phyloP scores from a whole-genome alignment of 2,888 invertebrate genomes.

The Metellina segmentata region DNA sequence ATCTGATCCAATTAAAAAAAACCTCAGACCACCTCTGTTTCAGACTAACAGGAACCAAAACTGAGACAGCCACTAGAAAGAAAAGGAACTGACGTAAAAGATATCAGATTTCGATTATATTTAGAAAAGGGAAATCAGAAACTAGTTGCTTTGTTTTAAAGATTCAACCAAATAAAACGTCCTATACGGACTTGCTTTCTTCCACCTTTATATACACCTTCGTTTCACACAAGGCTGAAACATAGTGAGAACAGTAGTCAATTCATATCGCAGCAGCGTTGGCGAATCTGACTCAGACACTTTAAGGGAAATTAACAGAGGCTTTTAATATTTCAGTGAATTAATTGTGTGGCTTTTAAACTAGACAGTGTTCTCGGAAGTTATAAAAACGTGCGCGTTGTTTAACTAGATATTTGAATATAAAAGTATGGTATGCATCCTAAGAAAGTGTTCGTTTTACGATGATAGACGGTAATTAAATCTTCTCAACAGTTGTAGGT shows the following conservation, averaged over 20 bases:
- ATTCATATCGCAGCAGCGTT: no score
- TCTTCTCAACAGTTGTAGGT: not conserved
- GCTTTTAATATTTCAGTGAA: no score
- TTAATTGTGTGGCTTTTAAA: no score
- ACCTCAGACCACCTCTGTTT: not conserved
- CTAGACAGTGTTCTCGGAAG: not conserved
- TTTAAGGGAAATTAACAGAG: no score
- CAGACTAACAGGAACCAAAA: conserved; percentile 21
- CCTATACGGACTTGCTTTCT: no score
- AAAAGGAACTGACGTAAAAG: conserved; percentile 13
- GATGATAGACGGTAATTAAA: not conserved
- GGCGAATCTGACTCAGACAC: no score
- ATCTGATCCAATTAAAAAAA: not conserved
- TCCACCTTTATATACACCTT: no score
- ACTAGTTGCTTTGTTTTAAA: not conserved
- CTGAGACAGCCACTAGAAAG: not conserved
- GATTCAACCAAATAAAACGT: not conserved
- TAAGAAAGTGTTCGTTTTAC: not conserved
- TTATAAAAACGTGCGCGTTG: no score
- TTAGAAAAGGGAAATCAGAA: conserved; percentile 26
- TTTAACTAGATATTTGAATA: no score
- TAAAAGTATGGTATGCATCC: no score
- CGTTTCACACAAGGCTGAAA: no score
- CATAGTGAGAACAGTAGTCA: no score
- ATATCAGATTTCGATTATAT: conserved; percentile 33